A percentile compares a stretch with the other conserved stretches of the same genome.
phyloP scores from a whole-genome alignment of 2,888 invertebrate genomes.

The Calliopum simillimum region DNA sequence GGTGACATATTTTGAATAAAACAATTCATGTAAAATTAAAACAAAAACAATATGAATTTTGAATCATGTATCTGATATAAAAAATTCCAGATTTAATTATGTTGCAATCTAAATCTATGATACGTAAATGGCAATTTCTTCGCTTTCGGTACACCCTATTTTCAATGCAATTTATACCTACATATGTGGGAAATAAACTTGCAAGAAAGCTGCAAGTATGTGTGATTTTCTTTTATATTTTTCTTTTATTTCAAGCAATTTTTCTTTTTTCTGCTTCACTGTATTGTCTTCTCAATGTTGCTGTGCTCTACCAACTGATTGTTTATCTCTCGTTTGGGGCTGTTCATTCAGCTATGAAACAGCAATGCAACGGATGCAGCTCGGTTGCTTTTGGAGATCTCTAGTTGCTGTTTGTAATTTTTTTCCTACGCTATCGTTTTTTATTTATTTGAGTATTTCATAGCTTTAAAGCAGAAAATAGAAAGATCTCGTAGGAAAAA shows the following conservation, averaged over 20 bases:
- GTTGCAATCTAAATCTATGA: no score
- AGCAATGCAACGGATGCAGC: conserved; percentile 1
- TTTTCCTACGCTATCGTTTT: no score
- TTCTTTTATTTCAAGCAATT: neutral
- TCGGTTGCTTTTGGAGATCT: conserved; percentile 18
- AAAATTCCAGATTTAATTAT: no score
- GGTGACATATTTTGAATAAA: no score
- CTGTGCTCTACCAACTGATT: neutral
- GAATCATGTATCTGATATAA: no score
- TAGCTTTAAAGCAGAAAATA: neutral
- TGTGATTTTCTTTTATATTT: neutral
- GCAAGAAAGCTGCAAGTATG: no score
- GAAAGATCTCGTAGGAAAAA: neutral
- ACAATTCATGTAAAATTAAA: no score
- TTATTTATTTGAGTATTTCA: conserved; percentile 3
- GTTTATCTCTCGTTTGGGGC: conserved; percentile 21
- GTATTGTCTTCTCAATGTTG: neutral
- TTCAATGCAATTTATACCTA: no score
- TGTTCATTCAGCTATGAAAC: conserved; percentile 20
- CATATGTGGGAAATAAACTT: no score
- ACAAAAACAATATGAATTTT: no score
- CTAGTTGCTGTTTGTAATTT: neutral
- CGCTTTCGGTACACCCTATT: neutral
- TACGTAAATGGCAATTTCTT: no score
- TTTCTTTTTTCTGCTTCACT: neutral